Evolutionary conservation across 2,113 vertebrate species (phyloP), one percentile per base, ranked within the genome.

Genomic region (Nerophis lumbriciformis): DNA sequence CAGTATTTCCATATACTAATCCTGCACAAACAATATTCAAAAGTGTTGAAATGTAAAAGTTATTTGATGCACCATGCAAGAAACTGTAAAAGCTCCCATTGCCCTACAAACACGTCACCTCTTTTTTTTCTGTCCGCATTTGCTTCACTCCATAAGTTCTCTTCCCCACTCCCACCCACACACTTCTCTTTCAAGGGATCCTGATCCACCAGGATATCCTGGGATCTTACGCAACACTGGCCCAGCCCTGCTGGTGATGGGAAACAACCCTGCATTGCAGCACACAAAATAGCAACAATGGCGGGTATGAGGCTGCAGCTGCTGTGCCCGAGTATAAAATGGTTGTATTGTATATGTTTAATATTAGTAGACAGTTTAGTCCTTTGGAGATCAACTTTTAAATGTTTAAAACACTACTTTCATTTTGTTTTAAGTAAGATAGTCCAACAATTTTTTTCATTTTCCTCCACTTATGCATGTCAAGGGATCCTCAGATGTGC

Each of bases 231-330:
- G 53, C 36, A 53, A 53, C 52, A 45, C 35, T 15, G 38, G 11
- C 11, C 51, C 51, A 53, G 51, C 16, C 16, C 51, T 53, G 51
- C 28, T 28, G 6, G 42, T 45, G 42, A 45, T 45, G 42, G 42
- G 19, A 53, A 28, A 28, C 6, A 53, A n/a, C 51, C 21, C 57
- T 59, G 57, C 57, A 59, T 35, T 48, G 57, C 57, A 59, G 57
- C 19, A 47, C 21, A 48, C 39, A 47, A 45, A 37, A 14, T 13
- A 37, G 2, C 35, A 54, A n/a, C 36, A 54, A 28, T 28, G 19
- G 12, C 53, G 37, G 53, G 35, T 36, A 9, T 53, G 21, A 39
- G 52, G 16, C n/a, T 60, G 39, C 15, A 37, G 12, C 13, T 59
- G 65, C 28, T 45, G 42, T 45, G 11, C 42, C 42, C 12, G 42